These are phyloP conservation scores for Macrobrachium nipponense DNA, from an alignment of 1,140 invertebrate species.

Conservation along the genomic window DNA sequence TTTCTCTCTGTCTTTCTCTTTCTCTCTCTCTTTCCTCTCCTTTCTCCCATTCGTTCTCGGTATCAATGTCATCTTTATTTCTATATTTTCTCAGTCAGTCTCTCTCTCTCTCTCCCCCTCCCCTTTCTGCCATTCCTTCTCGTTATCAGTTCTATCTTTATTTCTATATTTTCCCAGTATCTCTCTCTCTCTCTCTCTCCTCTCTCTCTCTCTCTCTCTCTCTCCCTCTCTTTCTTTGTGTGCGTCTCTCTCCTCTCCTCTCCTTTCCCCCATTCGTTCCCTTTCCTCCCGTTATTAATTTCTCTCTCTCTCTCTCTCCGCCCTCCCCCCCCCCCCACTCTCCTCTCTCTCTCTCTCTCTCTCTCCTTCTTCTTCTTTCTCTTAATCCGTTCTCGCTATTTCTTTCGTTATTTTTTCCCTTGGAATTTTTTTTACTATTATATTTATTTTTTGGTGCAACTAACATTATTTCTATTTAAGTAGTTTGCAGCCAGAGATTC, in stretches of 20 bases:
- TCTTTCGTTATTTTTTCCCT: no score
- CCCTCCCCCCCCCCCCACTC: not conserved
- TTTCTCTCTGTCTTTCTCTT: not conserved
- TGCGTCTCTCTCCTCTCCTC: not conserved
- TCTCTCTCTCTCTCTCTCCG: not conserved
- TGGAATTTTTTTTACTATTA: no score
- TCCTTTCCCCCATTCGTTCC: not conserved
- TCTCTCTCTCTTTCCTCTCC: not conserved
- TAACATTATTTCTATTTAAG: no score
- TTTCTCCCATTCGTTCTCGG: no score
- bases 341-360: no score
- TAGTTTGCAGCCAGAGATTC: no score
- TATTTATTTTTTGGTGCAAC: no score
- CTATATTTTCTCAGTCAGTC: no score
- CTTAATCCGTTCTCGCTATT: no score
- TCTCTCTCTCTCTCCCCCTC: not conserved
- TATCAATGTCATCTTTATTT: no score
- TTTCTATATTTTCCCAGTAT: not conserved
- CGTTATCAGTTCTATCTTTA: not conserved
- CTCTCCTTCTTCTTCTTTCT: no score
- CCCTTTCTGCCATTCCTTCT: not conserved
- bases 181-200: not conserved
- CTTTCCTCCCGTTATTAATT: not conserved
- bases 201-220: not conserved
- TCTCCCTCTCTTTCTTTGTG: no score